Evolutionary conservation across 2,888 invertebrate genomes (phyloP).

Genomic region (Formica aserva): DNA sequence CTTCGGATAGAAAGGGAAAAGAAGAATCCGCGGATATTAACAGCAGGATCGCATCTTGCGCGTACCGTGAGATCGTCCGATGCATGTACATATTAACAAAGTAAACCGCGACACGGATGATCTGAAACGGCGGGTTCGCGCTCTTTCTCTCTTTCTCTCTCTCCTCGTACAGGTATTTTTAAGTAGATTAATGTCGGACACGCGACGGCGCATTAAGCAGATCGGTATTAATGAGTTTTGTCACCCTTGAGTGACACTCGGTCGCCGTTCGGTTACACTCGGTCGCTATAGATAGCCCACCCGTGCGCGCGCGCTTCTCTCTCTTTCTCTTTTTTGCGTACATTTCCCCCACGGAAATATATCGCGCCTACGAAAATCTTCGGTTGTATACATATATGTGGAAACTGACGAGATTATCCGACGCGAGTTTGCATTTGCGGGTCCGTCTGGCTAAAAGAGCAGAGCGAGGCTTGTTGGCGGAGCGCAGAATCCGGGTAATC

Average conservation of each 20-base stretch:
- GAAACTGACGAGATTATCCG: conserved; percentile 40
- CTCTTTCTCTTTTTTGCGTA: neutral
- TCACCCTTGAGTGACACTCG: conserved; percentile 85
- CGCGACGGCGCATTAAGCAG: conserved; percentile 85
- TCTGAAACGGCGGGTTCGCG: conserved; percentile 65
- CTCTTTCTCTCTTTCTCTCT: conserved; percentile 44
- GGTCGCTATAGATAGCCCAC: conserved; percentile 85
- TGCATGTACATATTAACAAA: conserved; percentile 17
- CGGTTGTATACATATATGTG: conserved; percentile 30
- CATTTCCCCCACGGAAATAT: conserved; percentile 17
- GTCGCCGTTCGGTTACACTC: conserved; percentile 84
- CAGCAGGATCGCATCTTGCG: conserved; percentile 1
- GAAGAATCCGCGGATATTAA: neutral
- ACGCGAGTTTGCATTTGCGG: neutral
- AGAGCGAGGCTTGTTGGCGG: conserved; percentile 7
- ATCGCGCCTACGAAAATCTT: conserved; percentile 48
- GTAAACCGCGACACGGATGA: conserved; percentile 44
- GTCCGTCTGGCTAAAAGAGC: conserved; percentile 33
- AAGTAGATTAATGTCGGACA: conserved; percentile 85
- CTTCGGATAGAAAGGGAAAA: neutral
- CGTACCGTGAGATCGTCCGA: conserved; percentile 9
- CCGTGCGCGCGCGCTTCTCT: conserved; percentile 78
- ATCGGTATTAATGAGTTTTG: conserved; percentile 86
- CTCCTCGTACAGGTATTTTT: conserved; percentile 78
- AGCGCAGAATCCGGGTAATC: conserved; percentile 18